Percentiles rank a stretch among this genome's conserved stretches.
Conservation (phyloP, 2,888 invertebrate genomes). For the Napeogenes inachia region DNA sequence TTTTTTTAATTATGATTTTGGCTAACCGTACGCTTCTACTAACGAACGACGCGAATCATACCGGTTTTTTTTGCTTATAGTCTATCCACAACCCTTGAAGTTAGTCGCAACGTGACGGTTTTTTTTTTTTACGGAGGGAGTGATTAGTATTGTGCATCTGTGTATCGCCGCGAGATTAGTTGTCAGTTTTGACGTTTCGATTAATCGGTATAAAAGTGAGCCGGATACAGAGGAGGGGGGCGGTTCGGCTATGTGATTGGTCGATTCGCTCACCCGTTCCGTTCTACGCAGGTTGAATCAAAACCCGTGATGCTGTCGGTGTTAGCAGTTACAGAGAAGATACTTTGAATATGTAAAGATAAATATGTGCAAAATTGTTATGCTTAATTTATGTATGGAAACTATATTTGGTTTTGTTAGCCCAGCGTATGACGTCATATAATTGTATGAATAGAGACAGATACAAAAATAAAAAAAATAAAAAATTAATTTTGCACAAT, state of each 20-base stretch:
- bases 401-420: conserved; percentile 17
- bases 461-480: too few species aligned
- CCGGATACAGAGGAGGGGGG: conserved; percentile 68
- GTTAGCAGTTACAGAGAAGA: conserved; percentile 29
- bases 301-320: conserved; percentile 57
- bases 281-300: conserved; percentile 76
- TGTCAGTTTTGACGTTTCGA: conserved; percentile 1
- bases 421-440: conserved; percentile 14
- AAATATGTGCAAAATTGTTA: conserved; percentile 38
- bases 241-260: conserved; percentile 59
- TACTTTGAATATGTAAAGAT: conserved; percentile 28
- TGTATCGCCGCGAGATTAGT: conserved; percentile 56
- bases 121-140: conserved; percentile 57
- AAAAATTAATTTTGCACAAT: neutral
- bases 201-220: conserved; percentile 42
- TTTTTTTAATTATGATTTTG: conserved; percentile 33
- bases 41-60: conserved; percentile 61
- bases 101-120: conserved; percentile 65
- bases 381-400: conserved; percentile 35
- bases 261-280: conserved; percentile 72
- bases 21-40: conserved; percentile 74
- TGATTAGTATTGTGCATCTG: conserved; percentile 75
- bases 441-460: too few species aligned
- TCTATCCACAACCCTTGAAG: conserved; percentile 74
- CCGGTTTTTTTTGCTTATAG: conserved; percentile 46